Base-by-base conservation (phyloP, 1,140 invertebrate species). In the Andricus grossulariae region DNA sequence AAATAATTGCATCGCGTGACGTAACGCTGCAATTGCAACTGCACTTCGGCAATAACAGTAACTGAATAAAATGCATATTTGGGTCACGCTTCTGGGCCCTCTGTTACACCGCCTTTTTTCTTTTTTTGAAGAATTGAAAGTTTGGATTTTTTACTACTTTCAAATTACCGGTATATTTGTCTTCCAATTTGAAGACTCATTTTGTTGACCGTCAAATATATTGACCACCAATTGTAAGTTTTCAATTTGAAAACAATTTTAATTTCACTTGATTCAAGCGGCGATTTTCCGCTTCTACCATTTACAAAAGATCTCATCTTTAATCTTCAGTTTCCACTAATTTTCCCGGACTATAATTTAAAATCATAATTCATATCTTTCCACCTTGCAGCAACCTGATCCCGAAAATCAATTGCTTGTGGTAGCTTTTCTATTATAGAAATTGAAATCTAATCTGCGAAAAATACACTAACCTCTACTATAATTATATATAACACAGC, bases 61-160 rank as follows among this genome's bases (percentile, higher is more conserved):
- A 85, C 82, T 85, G 85, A 81, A 84, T 86, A 83, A 89, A 85
- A 85, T 88, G 86, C 84, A 76, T 83, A 89, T 89, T 88, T 88
- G 82, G 87, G 88, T 89, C 87, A 88, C 80, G 81, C 82, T 66
- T 39, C 13, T 39, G 60, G 16, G 16, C 39, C 60, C 60, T 66
- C 39, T 66, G 83, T 83, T 72, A 8, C 25, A 32, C 50, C 52
- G 10, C n/a, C 16, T 32, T 60, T 60, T 60, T 60, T 10, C 19
- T 54, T 18, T n/a, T 54, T 54, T 54, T 18, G 18, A n/a, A 54
- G n/a, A 18, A n/a, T 54, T 54, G n/a, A 18, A 54, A 54, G 18
- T 54, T 54, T 19, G 7, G 13, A 10, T n/a, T 54, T 54, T 54
- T n/a, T 19, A 4, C 16, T 18, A 7, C 8, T 54, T 54, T 54